Evolutionary conservation across 2,113 vertebrate genomes (phyloP).

Genomic region (Datnioides undecimradiatus): DNA sequence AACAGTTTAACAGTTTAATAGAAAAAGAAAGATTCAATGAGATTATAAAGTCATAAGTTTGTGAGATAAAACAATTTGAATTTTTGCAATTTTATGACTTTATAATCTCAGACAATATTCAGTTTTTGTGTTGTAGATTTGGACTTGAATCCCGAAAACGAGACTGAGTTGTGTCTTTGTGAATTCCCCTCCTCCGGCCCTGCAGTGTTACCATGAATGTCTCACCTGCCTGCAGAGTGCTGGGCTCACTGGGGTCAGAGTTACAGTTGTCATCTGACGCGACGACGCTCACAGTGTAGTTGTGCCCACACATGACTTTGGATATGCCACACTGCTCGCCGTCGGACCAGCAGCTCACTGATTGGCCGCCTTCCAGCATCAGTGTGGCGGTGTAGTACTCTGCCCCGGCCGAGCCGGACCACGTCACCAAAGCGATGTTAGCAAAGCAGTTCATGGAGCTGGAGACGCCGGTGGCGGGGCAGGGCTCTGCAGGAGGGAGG

Average conservation of each 20-base stretch:
- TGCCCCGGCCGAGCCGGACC: constrained; percentile 68
- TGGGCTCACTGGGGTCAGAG: constrained; percentile 72
- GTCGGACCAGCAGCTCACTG: constrained; percentile 75
- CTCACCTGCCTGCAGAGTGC: constrained; percentile 78
- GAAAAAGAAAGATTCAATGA: no score
- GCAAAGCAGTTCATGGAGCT: constrained; percentile 78
- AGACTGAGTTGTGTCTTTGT: no score
- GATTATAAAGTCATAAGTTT: no score
- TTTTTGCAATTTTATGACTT: no score
- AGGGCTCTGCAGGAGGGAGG: constrained; percentile 71
- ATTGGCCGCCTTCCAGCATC: constrained; percentile 40
- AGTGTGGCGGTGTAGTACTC: constrained; percentile 75
- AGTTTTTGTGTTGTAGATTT: no score
- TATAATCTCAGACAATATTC: no score
- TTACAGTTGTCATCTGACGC: constrained; percentile 72
- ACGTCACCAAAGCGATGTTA: constrained; percentile 78
- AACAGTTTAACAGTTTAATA: no score
- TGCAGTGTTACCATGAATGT: background rate
- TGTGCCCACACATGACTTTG: constrained; percentile 76
- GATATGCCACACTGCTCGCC: constrained; percentile 73
- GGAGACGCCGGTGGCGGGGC: constrained; percentile 66
- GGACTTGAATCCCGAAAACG: no score
- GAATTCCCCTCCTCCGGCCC: no score
- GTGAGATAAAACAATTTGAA: no score
- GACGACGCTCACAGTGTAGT: constrained; percentile 75